Evolutionary conservation across 2,888 invertebrate species (phyloP).

Genomic region (Pristionchus fissidentatus): DNA sequence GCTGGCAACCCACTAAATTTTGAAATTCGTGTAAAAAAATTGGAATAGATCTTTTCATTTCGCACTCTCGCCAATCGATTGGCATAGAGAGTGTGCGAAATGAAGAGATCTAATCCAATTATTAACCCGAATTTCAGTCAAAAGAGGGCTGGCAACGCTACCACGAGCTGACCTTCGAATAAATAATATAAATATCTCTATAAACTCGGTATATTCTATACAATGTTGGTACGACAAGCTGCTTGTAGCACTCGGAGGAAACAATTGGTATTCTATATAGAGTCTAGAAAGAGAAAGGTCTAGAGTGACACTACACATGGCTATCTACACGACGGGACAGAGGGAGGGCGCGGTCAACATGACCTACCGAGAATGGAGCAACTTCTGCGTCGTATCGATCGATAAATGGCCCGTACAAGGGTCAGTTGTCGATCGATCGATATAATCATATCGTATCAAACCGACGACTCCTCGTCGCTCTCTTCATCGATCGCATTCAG

Average conservation of each 20-base stretch:
- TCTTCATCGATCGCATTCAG: conserved; percentile 44
- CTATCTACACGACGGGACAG: not conserved
- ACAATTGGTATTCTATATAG: too few relatives aligned
- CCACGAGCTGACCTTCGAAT: conserved; percentile 15
- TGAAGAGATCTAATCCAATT: too few relatives aligned
- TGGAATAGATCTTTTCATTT: too few relatives aligned
- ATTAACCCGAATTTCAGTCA: too few relatives aligned
- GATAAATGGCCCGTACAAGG: not conserved
- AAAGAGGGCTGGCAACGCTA: not conserved
- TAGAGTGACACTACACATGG: conserved; percentile 13
- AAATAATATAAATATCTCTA: conserved; percentile 14
- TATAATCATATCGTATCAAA: conserved; percentile 27
- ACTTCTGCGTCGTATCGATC: too few relatives aligned
- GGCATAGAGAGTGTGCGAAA: conserved; percentile 37
- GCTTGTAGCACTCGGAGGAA: conserved; percentile 29
- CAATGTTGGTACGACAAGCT: too few relatives aligned
- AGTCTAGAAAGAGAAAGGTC: too few relatives aligned
- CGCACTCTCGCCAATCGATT: too few relatives aligned
- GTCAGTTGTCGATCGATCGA: conserved; percentile 26
- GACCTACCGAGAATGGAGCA: too few relatives aligned
- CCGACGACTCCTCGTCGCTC: conserved; percentile 39
- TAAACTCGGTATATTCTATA: not conserved
- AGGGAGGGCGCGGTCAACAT: not conserved
- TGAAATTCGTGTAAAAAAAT: too few relatives aligned
- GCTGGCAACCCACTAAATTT: too few relatives aligned